Base-by-base conservation (phyloP, 2,888 invertebrate species). In the Yponomeuta cagnagella region DNA sequence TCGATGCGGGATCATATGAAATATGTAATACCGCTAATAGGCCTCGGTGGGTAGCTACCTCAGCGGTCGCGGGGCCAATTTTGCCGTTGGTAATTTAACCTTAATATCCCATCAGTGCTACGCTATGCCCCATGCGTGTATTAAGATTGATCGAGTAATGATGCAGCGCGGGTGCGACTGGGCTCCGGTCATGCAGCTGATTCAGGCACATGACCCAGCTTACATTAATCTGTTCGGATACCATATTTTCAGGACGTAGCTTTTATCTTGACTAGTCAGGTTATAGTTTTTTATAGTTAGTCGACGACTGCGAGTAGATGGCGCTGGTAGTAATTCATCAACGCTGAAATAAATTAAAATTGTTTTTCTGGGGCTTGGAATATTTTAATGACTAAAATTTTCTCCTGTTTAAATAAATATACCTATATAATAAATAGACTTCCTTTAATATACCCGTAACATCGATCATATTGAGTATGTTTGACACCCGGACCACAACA, bases 21-120 rank as follows among this genome's bases (percentile, higher is more conserved):
- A 89, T 89, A 90, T 89, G 89, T 89, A 89, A 88, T 89, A 84
- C 86, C 86, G 86, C 88, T 89, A 90, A 90, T 90, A 90, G 88
- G 87, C 84, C 82, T 86, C 80, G 83, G 86, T 81, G 86, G 85
- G 87, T 83, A 89, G 91, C 91, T 92, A 88, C 91, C 90, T 92
- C 89, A 91, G 91, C 91, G 91, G 91, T 90, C 86, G 89, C 83
- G 84, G 79, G 83, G 84, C 85, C 90, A 90, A 90, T 90, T 90
- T 91, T 74, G 83, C 88, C 86, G 82, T 85, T 84, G 80, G 86
- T 91, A 90, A 91, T 43, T 43, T 91, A 89, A 86, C 89, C 84
- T 87, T 91, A 91, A 91, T 90, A 88, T 85, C 85, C 89, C 89
- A 86, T 88, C 87, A 86, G 82, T 83, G 84, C 82, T 84, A 80